Percentiles rank a stretch among this genome's conserved stretches.
Evolutionary conservation across 2,888 invertebrate species (phyloP).

Genomic region (Thymelicus lineola): DNA sequence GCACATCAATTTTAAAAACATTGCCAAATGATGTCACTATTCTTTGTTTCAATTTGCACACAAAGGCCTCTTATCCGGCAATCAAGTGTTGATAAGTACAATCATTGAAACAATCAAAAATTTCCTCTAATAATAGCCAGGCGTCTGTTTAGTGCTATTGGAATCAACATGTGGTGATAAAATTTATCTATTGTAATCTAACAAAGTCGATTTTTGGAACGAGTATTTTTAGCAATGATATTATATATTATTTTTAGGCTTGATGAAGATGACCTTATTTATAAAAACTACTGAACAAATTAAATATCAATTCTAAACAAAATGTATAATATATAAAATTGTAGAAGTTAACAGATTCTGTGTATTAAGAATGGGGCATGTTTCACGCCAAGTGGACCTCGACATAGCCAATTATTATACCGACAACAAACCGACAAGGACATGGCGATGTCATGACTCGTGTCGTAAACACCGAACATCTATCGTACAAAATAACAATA

Average conservation of each 20-base stretch:
- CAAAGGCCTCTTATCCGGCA: slow-evolving; percentile 33
- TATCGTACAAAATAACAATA: no score
- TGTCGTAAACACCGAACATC: slow-evolving; percentile 5
- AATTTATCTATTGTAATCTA: background rate
- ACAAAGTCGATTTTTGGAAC: no score
- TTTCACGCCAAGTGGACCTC: slow-evolving; percentile 2
- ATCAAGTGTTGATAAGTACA: slow-evolving; percentile 17
- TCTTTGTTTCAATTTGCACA: slow-evolving; percentile 34
- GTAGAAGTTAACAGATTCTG: no score
- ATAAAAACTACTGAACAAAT: no score
- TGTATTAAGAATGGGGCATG: no score
- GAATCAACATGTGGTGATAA: background rate
- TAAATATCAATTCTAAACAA: no score
- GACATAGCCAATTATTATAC: slow-evolving; percentile 7
- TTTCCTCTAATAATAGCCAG: slow-evolving; percentile 10
- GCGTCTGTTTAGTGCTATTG: background rate
- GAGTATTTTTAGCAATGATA: no score
- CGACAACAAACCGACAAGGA: background rate
- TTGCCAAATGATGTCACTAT: slow-evolving; percentile 23
- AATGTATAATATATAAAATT: no score
- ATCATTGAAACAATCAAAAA: slow-evolving; percentile 13
- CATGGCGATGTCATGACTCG: background rate
- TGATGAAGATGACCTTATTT: no score
- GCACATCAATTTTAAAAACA: slow-evolving; percentile 2
- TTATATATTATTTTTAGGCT: no score